Conservation (phyloP, 2,797 vertebrate genomes). For the Enteromius treurensis region DNA sequence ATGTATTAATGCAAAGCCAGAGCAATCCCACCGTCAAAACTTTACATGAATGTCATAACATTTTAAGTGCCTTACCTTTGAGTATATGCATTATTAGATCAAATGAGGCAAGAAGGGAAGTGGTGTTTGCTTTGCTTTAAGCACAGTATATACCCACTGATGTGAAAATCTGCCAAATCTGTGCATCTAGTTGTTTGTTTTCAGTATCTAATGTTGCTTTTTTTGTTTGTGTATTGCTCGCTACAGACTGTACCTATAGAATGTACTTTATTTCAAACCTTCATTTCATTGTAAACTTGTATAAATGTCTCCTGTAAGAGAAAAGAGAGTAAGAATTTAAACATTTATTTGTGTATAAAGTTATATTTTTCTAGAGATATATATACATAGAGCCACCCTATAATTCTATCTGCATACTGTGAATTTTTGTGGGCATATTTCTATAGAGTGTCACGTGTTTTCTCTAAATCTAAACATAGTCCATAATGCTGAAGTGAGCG, state of each 20-base stretch:
- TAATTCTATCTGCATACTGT: slow-evolving; percentile 88
- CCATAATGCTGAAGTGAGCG: slow-evolving; percentile 34
- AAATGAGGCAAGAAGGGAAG: slow-evolving; percentile 53
- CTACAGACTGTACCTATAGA: slow-evolving; percentile 84
- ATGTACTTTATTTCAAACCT: slow-evolving; percentile 80
- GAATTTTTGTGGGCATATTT: slow-evolving; percentile 78
- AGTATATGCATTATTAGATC: slow-evolving; percentile 33
- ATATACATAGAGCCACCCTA: slow-evolving; percentile 85
- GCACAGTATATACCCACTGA: slow-evolving; percentile 56
- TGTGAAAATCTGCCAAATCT: slow-evolving; percentile 57
- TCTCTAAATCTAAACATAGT: slow-evolving; percentile 39
- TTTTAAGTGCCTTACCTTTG: slow-evolving; percentile 53
- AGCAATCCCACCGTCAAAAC: slow-evolving; percentile 64
- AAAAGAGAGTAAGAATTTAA: slow-evolving; percentile 88
- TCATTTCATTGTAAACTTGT: slow-evolving; percentile 82
- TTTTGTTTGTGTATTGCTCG: slow-evolving; percentile 72
- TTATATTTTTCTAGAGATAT: slow-evolving; percentile 86
- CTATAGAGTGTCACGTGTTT: slow-evolving; percentile 32
- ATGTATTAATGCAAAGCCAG: slow-evolving; percentile 49
- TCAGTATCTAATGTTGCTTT: slow-evolving; percentile 40
- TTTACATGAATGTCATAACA: slow-evolving; percentile 66
- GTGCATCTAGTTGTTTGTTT: slow-evolving; percentile 42
- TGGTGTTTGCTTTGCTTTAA: slow-evolving; percentile 53
- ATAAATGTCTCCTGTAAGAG: slow-evolving; percentile 93
- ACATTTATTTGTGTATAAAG: slow-evolving; percentile 95